Base-by-base conservation (phyloP, 2,888 invertebrate species). In the Metalampra italica region DNA sequence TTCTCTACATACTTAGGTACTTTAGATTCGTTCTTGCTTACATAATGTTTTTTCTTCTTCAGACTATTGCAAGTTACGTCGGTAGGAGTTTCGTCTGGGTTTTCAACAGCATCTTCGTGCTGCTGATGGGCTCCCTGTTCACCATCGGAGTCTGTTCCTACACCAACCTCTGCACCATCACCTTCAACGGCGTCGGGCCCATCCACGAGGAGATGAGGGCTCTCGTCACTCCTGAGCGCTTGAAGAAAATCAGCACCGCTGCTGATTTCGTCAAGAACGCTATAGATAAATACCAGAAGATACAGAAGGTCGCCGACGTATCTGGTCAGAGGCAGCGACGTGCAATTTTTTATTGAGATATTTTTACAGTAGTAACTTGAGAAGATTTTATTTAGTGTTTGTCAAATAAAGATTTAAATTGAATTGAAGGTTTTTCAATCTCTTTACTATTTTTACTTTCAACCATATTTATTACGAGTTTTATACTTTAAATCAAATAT, bases 231-330 rank as follows among this genome's bases (percentile, higher is more conserved):
- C 91, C 92, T 0, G 92, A 93, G 42, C 84, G 88, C 32, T 85
- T 92, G 8, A 92, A 93, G 45, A 90, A 87, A 53, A 83, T 93
- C 34, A 89, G 92, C 29, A 78, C 84, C 1, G 91, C 92, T 0
- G 91, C 92, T 1, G 82, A 89, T 7, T 87, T 93, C 39, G 91
- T 93, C 1, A 90, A 91, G 60, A 90, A 86, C 34, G 93, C 93
- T 3, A 90, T 93, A 47, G 90, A 92, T 46, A 92, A 92, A 64
- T 93, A 92, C 55, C 84, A 88, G 59, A 81, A 77, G 48, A 84
- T 87, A 43, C 87, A 88, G 52, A 75, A 76, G 53, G 75, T 82
- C 0, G 57, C 73, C 7, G 75, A 75, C 34, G 50, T 55, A 1
- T 56, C 62, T 1, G 64, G 57, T 5, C 59, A 57, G 15, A 76